Conservation (phyloP, 37 sponge, comb jelly and placozoan genomes). For the Diacarnus erythraeanus region DNA sequence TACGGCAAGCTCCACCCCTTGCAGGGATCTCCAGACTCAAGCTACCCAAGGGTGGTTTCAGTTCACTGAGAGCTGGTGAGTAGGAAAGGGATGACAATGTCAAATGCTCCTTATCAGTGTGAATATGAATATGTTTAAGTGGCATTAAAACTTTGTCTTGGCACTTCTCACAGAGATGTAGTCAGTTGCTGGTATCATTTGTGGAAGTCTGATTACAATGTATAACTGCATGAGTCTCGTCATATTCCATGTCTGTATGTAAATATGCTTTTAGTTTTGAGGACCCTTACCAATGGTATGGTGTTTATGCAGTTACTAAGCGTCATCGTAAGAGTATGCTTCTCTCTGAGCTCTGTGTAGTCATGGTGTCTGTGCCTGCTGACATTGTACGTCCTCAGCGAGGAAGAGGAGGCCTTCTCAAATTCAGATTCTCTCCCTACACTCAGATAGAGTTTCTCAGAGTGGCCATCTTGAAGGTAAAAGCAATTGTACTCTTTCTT, state of each 20-base stretch:
- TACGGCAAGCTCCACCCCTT: background rate
- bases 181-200: too few relatives aligned
- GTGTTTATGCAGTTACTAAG: background rate
- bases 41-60: constrained; percentile 4
- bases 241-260: too few relatives aligned
- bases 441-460: constrained; percentile 76
- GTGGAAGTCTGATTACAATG: too few relatives aligned
- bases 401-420: constrained; percentile 65
- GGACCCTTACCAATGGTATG: background rate
- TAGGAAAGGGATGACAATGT: too few relatives aligned
- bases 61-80: constrained; percentile 12
- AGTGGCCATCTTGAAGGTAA: constrained; percentile 78
- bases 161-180: too few relatives aligned
- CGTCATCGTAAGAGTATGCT: constrained; percentile 39
- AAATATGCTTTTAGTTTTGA: background rate
- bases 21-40: constrained; percentile 8
- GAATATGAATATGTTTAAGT: too few relatives aligned
- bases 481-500: background rate
- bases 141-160: too few relatives aligned
- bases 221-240: too few relatives aligned
- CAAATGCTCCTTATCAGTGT: too few relatives aligned
- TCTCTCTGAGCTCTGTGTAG: constrained; percentile 73
- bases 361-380: constrained; percentile 56
- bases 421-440: constrained; percentile 83
- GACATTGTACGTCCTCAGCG: constrained; percentile 42